Evolutionary conservation across 2,113 vertebrate species (phyloP).

Genomic region (Chelonoidis abingdonii): DNA sequence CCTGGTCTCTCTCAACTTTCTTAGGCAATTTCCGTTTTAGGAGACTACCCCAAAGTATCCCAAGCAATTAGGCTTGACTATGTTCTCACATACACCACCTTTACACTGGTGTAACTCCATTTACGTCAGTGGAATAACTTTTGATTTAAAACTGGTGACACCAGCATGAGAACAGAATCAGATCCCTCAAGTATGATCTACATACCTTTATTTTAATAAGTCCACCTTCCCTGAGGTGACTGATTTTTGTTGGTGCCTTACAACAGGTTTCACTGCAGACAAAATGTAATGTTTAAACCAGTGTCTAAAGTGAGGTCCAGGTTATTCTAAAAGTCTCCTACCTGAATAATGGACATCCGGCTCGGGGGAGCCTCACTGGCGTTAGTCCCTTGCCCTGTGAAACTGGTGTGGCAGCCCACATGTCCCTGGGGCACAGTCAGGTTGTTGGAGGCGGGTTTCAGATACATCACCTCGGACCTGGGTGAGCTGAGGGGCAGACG

Average conservation of each 20-base stretch:
- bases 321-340: conserved; percentile 86
- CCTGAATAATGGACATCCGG: conserved; percentile 99
- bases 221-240: conserved; percentile 16
- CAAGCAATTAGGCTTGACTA: neutral
- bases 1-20: neutral
- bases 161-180: conserved; percentile 6
- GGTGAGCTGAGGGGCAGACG: conserved; percentile 99
- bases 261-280: conserved; percentile 58
- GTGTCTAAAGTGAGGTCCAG: conserved; percentile 60
- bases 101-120: fast-evolving
- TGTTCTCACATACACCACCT: neutral
- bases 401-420: conserved; percentile 98
- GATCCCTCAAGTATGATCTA: neutral
- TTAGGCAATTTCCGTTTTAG: neutral
- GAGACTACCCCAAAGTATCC: neutral
- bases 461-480: conserved; percentile 99
- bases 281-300: conserved; percentile 62
- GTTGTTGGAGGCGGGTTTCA: conserved; percentile 98
- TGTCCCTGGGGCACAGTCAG: conserved; percentile 98
- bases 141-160: neutral
- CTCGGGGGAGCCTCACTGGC: conserved; percentile 94
- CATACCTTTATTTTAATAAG: neutral
- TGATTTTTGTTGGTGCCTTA: conserved; percentile 5
- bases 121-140: neutral
- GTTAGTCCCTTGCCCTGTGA: conserved; percentile 96